Base-by-base conservation (phyloP, 2,888 invertebrate genomes). In the Clanis bilineata region DNA sequence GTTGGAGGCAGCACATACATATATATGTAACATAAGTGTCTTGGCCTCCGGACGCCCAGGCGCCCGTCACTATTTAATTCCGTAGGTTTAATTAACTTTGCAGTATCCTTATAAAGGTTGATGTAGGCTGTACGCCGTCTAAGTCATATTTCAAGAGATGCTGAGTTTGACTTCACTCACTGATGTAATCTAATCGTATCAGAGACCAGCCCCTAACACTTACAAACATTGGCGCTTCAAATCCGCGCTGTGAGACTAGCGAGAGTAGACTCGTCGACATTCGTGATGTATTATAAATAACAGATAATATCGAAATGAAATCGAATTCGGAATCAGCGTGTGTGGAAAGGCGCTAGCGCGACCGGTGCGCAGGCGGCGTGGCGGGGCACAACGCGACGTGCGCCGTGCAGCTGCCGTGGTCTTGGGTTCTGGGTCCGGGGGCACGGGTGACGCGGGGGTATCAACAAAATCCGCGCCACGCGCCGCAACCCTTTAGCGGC, bases 401-500 rank as follows among this genome's bases (percentile, higher is more conserved):
- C 57, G 57, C 44, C 56, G 54, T 69, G 73, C 74, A 72, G 67
- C 71, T 73, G 70, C 67, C 45, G 66, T 67, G 69, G 71, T 64
- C 65, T 62, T 54, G 59, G 18, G 18, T n/a, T 18, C 70, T 56
- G 59, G 57, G 64, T 56, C 56, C 12, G 36, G 61, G 55, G 43
- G 28, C 58, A 56, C 61, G 36, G 58, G 56, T 28, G 22, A 56
- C 44, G 39, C 43, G 45, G 45, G 58, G 61, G 65, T 58, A 43
- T 41, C 62, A 63, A 38, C 65, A 62, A 64, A 61, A 72, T 68
- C 69, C 64, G 58, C 51, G 74, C 61, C 80, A 77, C 81, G 79
- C 73, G 77, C 63, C 57, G 23, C 78, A 81, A 83, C 83, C 83
- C 83, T 83, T 83, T 82, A 75, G 74, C 78, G 65, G 76, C 77